Evolutionary conservation across 2,888 invertebrate genomes (phyloP).

Genomic region (Catocala fraxini): DNA sequence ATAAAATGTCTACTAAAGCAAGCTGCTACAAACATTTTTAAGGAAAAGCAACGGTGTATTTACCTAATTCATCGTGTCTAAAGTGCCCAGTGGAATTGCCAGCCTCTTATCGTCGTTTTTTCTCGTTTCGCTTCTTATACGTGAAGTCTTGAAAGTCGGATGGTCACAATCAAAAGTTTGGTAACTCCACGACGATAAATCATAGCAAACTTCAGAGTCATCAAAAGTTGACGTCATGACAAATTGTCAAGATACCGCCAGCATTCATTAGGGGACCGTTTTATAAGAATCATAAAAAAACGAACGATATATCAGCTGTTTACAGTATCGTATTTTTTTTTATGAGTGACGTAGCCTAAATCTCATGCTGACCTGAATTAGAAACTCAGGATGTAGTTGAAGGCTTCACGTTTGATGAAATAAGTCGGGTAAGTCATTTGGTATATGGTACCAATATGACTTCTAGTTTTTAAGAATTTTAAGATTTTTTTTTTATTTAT

Average conservation of each 20-base stretch:
- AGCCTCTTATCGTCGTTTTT: constrained; percentile 14
- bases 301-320: constrained; percentile 16
- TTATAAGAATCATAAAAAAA: constrained; percentile 21
- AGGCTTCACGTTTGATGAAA: no score
- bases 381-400: no score
- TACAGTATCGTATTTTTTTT: constrained; percentile 18
- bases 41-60: constrained; percentile 2
- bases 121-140: constrained; percentile 8
- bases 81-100: constrained; percentile 8
- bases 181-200: constrained; percentile 38
- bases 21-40: neutral
- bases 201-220: constrained; percentile 30
- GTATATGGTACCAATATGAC: no score
- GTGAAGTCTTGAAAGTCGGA: constrained; percentile 24
- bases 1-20: neutral
- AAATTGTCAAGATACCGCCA: constrained; percentile 39
- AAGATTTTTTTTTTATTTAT: no score
- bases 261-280: constrained; percentile 21
- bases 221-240: constrained; percentile 33
- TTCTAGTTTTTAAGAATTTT: no score
- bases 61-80: constrained; percentile 1
- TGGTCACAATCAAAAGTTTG: constrained; percentile 36
- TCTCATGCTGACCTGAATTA: neutral
- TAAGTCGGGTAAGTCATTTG: no score
- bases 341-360: neutral